These are phyloP conservation scores for Schizotus pectinicornis DNA, from an alignment of 2,888 invertebrate genomes.

Conservation along the genomic window DNA sequence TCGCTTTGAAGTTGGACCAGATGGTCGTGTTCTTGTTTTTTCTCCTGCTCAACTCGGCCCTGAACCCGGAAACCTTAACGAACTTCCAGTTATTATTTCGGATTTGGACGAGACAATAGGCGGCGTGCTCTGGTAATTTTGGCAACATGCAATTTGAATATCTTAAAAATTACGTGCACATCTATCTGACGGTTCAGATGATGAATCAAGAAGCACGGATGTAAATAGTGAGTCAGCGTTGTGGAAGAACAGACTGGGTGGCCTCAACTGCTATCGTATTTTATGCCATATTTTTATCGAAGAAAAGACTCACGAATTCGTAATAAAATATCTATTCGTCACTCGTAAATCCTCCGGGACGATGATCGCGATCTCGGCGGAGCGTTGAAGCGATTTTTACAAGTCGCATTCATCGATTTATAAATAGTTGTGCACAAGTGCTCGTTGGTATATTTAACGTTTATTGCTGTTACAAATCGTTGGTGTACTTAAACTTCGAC, in stretches of 20 bases:
- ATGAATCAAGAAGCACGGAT: not conserved
- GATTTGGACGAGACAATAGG: too few relatives aligned
- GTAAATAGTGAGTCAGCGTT: not conserved
- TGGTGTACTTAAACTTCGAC: slow-evolving; percentile 4
- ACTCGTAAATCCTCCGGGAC: slow-evolving; percentile 26
- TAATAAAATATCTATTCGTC: slow-evolving; percentile 31
- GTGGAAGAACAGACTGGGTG: slow-evolving; percentile 6
- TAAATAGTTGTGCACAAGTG: slow-evolving; percentile 6
- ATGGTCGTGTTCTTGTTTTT: too few relatives aligned
- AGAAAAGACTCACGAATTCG: slow-evolving; percentile 27
- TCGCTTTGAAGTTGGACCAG: slow-evolving; percentile 10
- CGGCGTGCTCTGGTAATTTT: too few relatives aligned
- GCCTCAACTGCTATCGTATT: not conserved
- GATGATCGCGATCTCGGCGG: slow-evolving; percentile 5
- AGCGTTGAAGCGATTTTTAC: slow-evolving; percentile 2
- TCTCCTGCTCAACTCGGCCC: too few relatives aligned
- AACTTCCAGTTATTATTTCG: too few relatives aligned
- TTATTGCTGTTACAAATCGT: slow-evolving; percentile 8
- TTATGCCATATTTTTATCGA: slow-evolving; percentile 24
- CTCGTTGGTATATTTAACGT: not conserved
- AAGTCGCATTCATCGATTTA: slow-evolving; percentile 3
- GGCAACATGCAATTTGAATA: too few relatives aligned
- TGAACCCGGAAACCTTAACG: too few relatives aligned
- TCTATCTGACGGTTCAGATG: too few relatives aligned
- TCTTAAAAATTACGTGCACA: too few relatives aligned